A percentile compares a stretch with the other conserved stretches of the same genome.
These are phyloP conservation scores for Calvadosia cruxmelitensis DNA, from an alignment of 30 jellyfish, hydroid and myxozoan species.

Conservation along the genomic window DNA sequence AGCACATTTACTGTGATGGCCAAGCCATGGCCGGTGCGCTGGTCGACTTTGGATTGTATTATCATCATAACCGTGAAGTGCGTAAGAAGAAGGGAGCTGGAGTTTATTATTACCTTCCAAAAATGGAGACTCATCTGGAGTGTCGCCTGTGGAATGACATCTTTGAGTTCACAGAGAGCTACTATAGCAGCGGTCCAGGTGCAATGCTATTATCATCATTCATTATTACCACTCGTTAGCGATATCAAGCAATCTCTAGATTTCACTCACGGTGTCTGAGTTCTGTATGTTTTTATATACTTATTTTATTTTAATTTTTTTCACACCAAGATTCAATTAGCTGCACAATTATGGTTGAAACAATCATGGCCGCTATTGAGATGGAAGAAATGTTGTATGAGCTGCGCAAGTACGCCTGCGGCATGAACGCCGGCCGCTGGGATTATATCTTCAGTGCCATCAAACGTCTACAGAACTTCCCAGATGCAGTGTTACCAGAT, in stretches of 20 bases:
- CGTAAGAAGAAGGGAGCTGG: slow-evolving; percentile 64
- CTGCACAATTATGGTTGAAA: slow-evolving; percentile 85
- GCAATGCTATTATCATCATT: too few species aligned
- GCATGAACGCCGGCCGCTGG: slow-evolving; percentile 98
- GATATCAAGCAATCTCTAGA: too few species aligned
- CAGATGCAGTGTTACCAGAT: slow-evolving; percentile 69
- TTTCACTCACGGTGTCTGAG: too few species aligned
- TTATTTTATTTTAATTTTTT: not conserved
- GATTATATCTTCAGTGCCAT: slow-evolving; percentile 85
- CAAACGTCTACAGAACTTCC: slow-evolving; percentile 56
- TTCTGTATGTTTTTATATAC: too few species aligned
- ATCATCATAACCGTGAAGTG: slow-evolving; percentile 43
- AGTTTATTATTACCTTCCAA: slow-evolving; percentile 69
- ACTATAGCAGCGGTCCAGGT: not conserved
- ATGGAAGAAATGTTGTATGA: slow-evolving; percentile 96
- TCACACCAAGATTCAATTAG: slow-evolving; percentile 46
- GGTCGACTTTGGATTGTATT: slow-evolving; percentile 73
- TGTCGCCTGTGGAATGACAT: slow-evolving; percentile 86
- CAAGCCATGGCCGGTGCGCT: slow-evolving; percentile 74
- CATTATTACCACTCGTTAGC: too few species aligned
- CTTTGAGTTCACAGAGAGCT: slow-evolving; percentile 68
- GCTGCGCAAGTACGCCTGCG: slow-evolving; percentile 67
- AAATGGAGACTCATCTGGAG: slow-evolving; percentile 73
- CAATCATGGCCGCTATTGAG: slow-evolving; percentile 64
- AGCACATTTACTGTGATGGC: slow-evolving; percentile 51